phyloP scores from a whole-genome alignment of 1,140 invertebrate genomes.

The Calosoma granatense region DNA sequence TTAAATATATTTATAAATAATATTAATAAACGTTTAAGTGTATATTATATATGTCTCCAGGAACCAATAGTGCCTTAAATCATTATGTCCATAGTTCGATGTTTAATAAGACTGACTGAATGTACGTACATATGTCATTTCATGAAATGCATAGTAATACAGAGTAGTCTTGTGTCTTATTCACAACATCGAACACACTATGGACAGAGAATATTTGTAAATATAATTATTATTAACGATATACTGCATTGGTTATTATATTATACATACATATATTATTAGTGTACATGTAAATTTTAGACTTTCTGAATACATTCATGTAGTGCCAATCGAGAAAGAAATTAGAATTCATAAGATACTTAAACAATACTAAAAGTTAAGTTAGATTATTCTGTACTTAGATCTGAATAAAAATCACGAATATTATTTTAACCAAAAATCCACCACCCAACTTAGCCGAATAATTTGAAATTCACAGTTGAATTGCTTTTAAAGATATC shows the following conservation, averaged over 20 bases:
- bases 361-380: no score
- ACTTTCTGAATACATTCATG: neutral
- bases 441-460: no score
- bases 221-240: neutral
- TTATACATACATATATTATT: neutral
- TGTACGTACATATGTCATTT: no score
- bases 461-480: no score
- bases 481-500: neutral
- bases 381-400: constrained; percentile 9
- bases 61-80: neutral
- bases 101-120: no score
- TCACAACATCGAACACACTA: no score
- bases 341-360: neutral
- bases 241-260: neutral
- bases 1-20: constrained; percentile 8
- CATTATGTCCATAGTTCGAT: neutral
- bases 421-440: no score
- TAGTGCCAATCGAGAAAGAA: neutral
- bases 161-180: no score
- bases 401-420: neutral
- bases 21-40: constrained; percentile 5
- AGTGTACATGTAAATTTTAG: neutral
- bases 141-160: no score
- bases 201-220: neutral
- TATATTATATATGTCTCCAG: neutral